Percentiles rank a stretch among this genome's conserved stretches.
phyloP scores from a whole-genome alignment of 2,888 invertebrate genomes.

The Branchipolynoe longqiensis region DNA sequence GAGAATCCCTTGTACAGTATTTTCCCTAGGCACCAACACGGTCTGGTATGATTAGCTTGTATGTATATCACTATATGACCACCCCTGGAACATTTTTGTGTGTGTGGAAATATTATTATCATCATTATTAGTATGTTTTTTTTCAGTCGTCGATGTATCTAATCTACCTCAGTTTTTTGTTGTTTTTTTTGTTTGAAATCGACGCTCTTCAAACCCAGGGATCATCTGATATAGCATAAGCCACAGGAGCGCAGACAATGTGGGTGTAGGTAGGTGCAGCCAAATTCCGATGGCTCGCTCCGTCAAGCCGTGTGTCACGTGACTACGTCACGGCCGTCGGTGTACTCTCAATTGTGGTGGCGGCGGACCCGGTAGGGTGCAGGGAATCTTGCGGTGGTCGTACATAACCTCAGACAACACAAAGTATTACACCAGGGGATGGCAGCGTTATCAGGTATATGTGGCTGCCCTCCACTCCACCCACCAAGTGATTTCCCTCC shows the following conservation, averaged over 20 bases:
- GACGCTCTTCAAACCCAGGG: conserved; percentile 48
- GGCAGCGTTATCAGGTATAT: background rate
- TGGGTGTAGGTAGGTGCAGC: background rate
- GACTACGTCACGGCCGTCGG: too few relatives aligned
- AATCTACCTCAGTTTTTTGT: conserved; percentile 50
- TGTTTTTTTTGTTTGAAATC: too few relatives aligned
- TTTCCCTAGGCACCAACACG: conserved; percentile 41
- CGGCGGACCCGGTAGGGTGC: background rate
- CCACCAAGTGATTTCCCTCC: background rate
- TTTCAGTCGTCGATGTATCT: conserved; percentile 54
- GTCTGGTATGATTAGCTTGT: conserved; percentile 52
- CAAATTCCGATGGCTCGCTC: conserved; percentile 47
- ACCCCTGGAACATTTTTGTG: background rate
- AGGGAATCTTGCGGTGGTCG: background rate
- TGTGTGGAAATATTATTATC: conserved; percentile 7
- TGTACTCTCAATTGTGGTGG: too few relatives aligned
- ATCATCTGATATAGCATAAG: conserved; percentile 50
- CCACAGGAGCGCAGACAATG: conserved; percentile 9
- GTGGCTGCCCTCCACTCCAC: conserved; percentile 11
- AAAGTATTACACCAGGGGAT: conserved; percentile 12
- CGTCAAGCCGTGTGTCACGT: too few relatives aligned
- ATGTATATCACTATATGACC: too few relatives aligned
- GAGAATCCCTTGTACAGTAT: conserved; percentile 46
- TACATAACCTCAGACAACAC: conserved; percentile 18
- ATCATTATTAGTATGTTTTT: conserved; percentile 7